Evolutionary conservation across 2,888 invertebrate species (phyloP).

Genomic region (Argyresthia albistria): DNA sequence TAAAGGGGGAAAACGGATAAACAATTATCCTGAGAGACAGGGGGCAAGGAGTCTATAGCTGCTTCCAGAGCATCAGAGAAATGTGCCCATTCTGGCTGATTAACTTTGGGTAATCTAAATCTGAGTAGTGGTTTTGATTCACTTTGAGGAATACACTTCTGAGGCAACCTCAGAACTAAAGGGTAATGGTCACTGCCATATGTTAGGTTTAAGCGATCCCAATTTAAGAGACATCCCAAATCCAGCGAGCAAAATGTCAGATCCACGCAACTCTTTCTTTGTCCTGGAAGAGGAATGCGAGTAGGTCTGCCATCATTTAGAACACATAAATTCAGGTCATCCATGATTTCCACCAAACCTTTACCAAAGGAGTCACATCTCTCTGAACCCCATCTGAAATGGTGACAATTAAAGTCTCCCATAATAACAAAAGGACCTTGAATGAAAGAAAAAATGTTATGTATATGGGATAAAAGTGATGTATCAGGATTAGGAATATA

Average conservation of each 20-base stretch:
- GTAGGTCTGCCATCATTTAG: constrained; percentile 6
- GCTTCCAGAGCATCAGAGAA: not conserved
- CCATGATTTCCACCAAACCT: constrained; percentile 1
- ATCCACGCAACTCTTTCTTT: constrained; percentile 4
- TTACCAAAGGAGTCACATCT: constrained; percentile 1
- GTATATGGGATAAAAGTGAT: not conserved
- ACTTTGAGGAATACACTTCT: not conserved
- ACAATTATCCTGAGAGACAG: not conserved
- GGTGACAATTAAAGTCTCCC: constrained; percentile 3
- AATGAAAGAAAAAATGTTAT: not conserved
- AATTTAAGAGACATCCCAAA: not conserved
- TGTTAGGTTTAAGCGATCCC: not conserved
- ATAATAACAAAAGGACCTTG: not conserved
- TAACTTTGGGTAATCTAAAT: not conserved
- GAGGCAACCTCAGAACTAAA: not conserved
- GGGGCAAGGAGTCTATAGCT: not conserved
- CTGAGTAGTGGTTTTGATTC: constrained; percentile 2
- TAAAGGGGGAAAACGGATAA: not conserved
- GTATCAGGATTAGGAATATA: constrained; percentile 2
- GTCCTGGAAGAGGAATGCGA: not conserved
- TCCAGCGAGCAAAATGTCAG: constrained; percentile 2
- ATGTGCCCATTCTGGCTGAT: not conserved
- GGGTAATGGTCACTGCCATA: constrained; percentile 8
- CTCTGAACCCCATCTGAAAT: not conserved
- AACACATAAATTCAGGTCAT: constrained; percentile 5